Evolutionary conservation across 2,888 invertebrate species (phyloP), one percentile per base, ranked within the genome.

Genomic region (Copidosoma aretas): DNA sequence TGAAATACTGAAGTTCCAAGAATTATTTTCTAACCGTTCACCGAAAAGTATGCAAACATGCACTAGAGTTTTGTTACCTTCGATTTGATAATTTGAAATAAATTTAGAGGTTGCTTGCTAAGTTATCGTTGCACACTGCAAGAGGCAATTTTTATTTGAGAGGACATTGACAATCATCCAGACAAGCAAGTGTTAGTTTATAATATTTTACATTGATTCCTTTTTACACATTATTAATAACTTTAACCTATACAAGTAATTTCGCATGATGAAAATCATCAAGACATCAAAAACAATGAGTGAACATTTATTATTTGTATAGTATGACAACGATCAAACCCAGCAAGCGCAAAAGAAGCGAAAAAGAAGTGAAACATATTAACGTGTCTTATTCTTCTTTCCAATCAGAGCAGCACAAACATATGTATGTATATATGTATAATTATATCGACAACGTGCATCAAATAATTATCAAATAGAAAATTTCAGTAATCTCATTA

Each of bases 301-400:
- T 49, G 8, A 32, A 32, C 32, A 32, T 32, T 32, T 32, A 32
- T 32, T 5, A 32, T 32, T 5, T 32, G 32, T 32, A 32, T 49
- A 49, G 49, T 49, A 5, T 49, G 19, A 52, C 22, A 52, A 52
- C 52, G 22, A 21, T 3, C 4, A 52, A 52, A 21, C 67, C 52
- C 64, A 67, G 67, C 70, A 70, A 70, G 71, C 71, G 46, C 49
- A 46, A 68, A 68, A 65, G 54, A 71, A 66, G 68, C 71, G 59
- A 61, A 60, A 65, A 43, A 68, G 25, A 59, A 17, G 56, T 60
- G 46, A 67, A 53, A 52, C 41, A 58, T 57, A 17, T 54, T 51
- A 61, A 54, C 43, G 57, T 53, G 53, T 62, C 17, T 60, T 21
- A 46, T 21, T 22, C 25, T 15, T 58, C 14, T 14, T 59, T 58